phyloP scores from a whole-genome alignment of 2,888 invertebrate genomes.

The Danaus chrysippus region DNA sequence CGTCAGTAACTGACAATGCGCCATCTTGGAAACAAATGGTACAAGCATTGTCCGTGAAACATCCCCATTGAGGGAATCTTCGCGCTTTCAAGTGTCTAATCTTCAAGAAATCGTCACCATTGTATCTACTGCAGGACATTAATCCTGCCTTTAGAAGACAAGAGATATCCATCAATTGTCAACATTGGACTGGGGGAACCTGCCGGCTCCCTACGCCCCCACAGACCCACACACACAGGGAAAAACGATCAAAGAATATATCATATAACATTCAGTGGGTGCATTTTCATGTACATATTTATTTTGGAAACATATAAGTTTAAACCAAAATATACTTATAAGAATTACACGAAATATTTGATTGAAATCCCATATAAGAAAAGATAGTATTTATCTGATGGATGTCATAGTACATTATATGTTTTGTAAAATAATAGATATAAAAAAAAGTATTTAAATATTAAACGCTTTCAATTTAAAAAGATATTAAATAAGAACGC shows the following conservation, averaged over 20 bases:
- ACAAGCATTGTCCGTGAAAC: conserved; percentile 31
- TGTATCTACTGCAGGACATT: conserved; percentile 64
- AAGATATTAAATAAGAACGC: too few relatives aligned
- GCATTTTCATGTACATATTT: neutral
- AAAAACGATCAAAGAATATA: conserved; percentile 53
- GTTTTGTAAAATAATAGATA: too few relatives aligned
- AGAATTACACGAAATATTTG: too few relatives aligned
- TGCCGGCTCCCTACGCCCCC: conserved; percentile 43
- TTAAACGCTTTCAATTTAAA: too few relatives aligned
- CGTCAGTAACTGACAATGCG: conserved; percentile 2
- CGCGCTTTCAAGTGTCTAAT: conserved; percentile 56
- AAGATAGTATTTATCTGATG: too few relatives aligned
- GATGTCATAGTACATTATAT: too few relatives aligned
- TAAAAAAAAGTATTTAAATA: too few relatives aligned
- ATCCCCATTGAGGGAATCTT: conserved; percentile 36
- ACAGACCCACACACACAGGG: conserved; percentile 52
- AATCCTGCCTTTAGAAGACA: conserved; percentile 77
- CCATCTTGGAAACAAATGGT: conserved; percentile 23
- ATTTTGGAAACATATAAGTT: neutral
- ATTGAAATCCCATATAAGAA: too few relatives aligned
- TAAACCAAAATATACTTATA: too few relatives aligned
- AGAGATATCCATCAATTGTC: conserved; percentile 79
- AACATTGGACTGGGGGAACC: conserved; percentile 70
- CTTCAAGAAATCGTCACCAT: conserved; percentile 64
- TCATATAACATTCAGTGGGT: neutral